A percentile compares a stretch with the other conserved stretches of the same genome.
Evolutionary conservation across 2,113 vertebrate genomes (phyloP).

Genomic region (Brachionichthys hirsutus): DNA sequence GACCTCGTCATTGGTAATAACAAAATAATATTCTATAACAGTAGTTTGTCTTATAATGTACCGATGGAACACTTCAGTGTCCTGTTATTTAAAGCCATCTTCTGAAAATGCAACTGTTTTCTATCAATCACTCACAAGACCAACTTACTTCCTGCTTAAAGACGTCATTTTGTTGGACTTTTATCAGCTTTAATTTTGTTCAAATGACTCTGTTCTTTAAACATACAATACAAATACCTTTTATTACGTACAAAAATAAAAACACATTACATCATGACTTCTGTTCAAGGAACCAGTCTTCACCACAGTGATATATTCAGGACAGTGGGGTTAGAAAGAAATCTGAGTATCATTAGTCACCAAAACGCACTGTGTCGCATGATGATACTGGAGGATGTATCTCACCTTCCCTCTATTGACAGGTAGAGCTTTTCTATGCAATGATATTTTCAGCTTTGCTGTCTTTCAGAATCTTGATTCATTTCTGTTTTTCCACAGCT

Average conservation of each 20-base stretch:
- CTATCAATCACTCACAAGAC: no score
- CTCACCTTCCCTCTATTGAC: slow-evolving; percentile 35
- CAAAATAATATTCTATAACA: background rate
- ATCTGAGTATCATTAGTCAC: background rate
- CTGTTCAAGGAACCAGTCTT: slow-evolving; percentile 34
- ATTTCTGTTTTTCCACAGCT: slow-evolving; percentile 29
- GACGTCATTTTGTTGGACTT: no score
- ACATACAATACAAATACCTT: no score
- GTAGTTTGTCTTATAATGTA: no score
- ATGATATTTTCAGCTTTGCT: accelerated
- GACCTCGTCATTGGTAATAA: slow-evolving; percentile 58
- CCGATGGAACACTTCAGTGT: no score
- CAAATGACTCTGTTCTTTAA: no score
- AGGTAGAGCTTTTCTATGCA: slow-evolving; percentile 37
- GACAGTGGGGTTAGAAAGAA: slow-evolving; percentile 44
- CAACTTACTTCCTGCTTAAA: no score
- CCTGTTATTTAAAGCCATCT: no score
- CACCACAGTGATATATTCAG: slow-evolving; percentile 38
- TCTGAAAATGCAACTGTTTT: no score
- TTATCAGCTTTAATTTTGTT: no score
- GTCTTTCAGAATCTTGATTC: accelerated
- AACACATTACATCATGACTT: background rate
- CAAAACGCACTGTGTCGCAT: slow-evolving; percentile 34
- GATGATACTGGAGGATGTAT: slow-evolving; percentile 56
- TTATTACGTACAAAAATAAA: no score